A percentile compares a stretch with the other conserved stretches of the same genome.
phyloP scores from a whole-genome alignment of 2,797 vertebrate species.

The Betta splendens region DNA sequence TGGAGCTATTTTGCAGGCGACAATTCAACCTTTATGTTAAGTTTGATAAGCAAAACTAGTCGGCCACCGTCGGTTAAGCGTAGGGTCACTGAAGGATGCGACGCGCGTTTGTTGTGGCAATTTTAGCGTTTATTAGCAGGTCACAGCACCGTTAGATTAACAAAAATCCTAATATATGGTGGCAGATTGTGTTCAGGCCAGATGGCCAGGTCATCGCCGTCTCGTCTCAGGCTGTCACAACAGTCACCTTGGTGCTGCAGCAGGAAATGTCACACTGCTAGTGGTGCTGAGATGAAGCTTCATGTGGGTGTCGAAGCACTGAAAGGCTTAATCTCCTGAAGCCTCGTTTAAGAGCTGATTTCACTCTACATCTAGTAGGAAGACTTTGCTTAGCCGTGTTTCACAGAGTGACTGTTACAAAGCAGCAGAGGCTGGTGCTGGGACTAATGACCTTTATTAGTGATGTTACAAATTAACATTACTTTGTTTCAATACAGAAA shows the following conservation, averaged over 20 bases:
- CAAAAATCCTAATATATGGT: background rate
- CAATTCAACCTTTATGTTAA: background rate
- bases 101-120: conserved; percentile 41
- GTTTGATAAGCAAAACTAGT: background rate
- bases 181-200: background rate
- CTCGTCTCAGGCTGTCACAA: conserved; percentile 4
- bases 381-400: too few relatives aligned
- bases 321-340: too few relatives aligned
- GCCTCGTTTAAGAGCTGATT: too few relatives aligned
- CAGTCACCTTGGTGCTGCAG: conserved; percentile 61
- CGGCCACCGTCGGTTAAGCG: conserved; percentile 1
- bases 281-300: too few relatives aligned
- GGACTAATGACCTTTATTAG: too few relatives aligned
- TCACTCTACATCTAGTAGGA: too few relatives aligned
- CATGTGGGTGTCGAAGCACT: too few relatives aligned
- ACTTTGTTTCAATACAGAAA: too few relatives aligned
- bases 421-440: too few relatives aligned
- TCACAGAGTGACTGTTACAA: too few relatives aligned
- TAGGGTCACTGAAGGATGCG: conserved; percentile 46
- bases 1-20: background rate
- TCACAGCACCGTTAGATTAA: conserved; percentile 4
- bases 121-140: background rate
- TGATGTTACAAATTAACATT: too few relatives aligned
- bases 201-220: background rate
- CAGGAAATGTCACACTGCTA: background rate